These are phyloP conservation scores for Caenorhabditis latens DNA, from an alignment of 1,140 invertebrate genomes.

Conservation along the genomic window DNA sequence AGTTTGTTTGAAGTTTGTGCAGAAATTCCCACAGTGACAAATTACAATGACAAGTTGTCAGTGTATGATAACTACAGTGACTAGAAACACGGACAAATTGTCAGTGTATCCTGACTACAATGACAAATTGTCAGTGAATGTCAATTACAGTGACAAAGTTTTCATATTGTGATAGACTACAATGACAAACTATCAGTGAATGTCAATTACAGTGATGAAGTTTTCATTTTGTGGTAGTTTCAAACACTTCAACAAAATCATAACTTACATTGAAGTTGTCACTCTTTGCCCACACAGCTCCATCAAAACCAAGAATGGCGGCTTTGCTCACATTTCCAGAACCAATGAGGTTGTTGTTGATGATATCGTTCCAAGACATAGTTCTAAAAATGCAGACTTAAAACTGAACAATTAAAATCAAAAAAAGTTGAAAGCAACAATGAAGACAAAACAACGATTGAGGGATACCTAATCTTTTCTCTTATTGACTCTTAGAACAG, in stretches of 20 bases:
- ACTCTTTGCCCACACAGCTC: slow-evolving; percentile 76
- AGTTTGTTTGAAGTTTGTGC: not conserved
- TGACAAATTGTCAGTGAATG: not conserved
- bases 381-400: slow-evolving; percentile 26
- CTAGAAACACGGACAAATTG: slow-evolving; percentile 23
- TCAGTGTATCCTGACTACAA: not conserved
- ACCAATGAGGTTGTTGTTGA: slow-evolving; percentile 76
- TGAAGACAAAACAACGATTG: not conserved
- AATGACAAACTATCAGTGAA: too few species aligned
- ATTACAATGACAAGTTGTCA: too few species aligned
- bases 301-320: slow-evolving; percentile 75
- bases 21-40: too few species aligned
- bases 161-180: not conserved
- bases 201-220: too few species aligned
- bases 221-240: not conserved
- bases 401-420: not conserved
- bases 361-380: slow-evolving; percentile 77
- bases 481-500: not conserved
- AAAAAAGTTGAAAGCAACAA: not conserved
- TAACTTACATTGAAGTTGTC: slow-evolving; percentile 74
- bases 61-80: not conserved
- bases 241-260: not conserved
- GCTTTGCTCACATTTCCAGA: slow-evolving; percentile 77
- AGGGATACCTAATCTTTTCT: too few species aligned
- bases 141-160: too few species aligned